Evolutionary conservation across 2,888 invertebrate species (phyloP), one percentile per base, ranked within the genome.

Genomic region (Spisula subtruncata): DNA sequence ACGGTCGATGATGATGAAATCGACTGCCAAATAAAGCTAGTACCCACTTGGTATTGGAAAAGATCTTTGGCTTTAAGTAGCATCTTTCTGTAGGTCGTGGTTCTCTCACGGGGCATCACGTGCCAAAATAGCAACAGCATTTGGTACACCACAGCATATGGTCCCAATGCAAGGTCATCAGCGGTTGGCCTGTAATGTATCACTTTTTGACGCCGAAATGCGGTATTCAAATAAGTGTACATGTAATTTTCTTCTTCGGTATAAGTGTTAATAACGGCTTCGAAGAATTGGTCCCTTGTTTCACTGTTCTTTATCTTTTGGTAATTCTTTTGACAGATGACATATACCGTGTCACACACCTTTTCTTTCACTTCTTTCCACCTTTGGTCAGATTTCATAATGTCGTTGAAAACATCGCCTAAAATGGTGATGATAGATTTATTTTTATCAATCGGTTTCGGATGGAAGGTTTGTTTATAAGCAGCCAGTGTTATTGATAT

Each of bases 111-210:
- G 16, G 32, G n/a, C 25, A 93, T 60, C 0, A 85, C 84, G 0
- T 60, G 75, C 93, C 93, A 93, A 48, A 81, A 93, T 29, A 92
- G 66, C 25, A 93, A 87, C 12, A 93, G 83, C 51, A 92, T 82
- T 32, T 92, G 91, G 60, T 91, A 93, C 85, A 92, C 87, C 16
- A 93, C 83, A 14, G 91, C 87, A 80, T 93, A 93, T 48, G 93
- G 93, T 0, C 93, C 93, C 48, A 93, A 60, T 0, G 93, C 92
- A 25, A 93, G 81, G 51, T 93, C 93, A 2, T 91, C 81, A 16
- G 85, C 92, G 25, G 92, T 92, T 0, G 93, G 93, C 71, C 79
- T 87, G 85, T 92, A 93, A 16, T 87, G 84, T 1, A 56, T 25
- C 25, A 80, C 83, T 32, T 85, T 87, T 35, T 93, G 93, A 41